Percentiles rank a stretch among this genome's conserved stretches.
These are phyloP conservation scores for Morone chrysops DNA, from an alignment of 2,113 vertebrate genomes.

Conservation along the genomic window DNA sequence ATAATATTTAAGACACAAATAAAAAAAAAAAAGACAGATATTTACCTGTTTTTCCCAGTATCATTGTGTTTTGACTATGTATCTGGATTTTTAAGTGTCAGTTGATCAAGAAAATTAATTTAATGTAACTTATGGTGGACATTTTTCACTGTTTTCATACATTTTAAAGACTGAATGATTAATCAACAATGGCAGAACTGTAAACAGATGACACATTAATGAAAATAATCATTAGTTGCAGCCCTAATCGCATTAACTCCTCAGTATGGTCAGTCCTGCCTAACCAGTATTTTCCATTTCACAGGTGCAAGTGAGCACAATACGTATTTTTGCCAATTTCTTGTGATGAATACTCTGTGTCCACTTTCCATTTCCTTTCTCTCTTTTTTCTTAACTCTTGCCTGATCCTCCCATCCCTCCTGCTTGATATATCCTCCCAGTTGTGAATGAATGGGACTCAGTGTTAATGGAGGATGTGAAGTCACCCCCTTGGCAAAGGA, in stretches of 20 bases:
- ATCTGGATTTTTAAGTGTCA: background rate
- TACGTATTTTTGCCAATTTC: slow-evolving; percentile 26
- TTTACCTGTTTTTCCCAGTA: background rate
- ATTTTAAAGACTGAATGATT: background rate
- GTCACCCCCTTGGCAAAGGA: slow-evolving; percentile 71
- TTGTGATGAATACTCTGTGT: slow-evolving; percentile 28
- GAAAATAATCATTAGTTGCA: slow-evolving; percentile 15
- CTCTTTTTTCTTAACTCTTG: slow-evolving; percentile 20
- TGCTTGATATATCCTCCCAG: slow-evolving; percentile 45
- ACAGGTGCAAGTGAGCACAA: slow-evolving; percentile 32
- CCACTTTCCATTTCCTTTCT: slow-evolving; percentile 38
- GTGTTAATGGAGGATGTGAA: slow-evolving; percentile 72
- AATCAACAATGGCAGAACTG: background rate
- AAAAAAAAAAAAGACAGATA: too few relatives aligned
- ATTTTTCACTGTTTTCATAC: background rate
- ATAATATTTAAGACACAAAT: background rate
- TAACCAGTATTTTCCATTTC: slow-evolving; percentile 40
- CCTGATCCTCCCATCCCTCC: slow-evolving; percentile 39
- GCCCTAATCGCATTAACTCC: background rate
- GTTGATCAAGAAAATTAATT: background rate
- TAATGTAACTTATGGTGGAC: background rate
- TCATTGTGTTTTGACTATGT: background rate
- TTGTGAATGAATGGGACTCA: slow-evolving; percentile 58
- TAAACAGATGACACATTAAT: slow-evolving; percentile 12
- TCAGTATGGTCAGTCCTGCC: background rate